phyloP scores from a whole-genome alignment of 1,140 invertebrate genomes.

The Eupristina koningsbergeri region DNA sequence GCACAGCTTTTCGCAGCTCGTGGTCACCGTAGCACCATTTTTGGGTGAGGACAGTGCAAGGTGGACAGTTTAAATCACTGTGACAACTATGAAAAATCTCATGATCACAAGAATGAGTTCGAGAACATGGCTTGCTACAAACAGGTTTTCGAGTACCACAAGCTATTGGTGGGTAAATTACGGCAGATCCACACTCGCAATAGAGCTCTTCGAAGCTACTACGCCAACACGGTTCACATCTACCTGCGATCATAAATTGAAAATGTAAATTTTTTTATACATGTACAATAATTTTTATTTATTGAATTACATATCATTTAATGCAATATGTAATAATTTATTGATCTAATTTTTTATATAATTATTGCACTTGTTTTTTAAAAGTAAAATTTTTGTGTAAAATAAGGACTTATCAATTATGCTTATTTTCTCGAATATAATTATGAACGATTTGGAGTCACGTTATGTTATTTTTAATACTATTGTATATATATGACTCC shows the following conservation, averaged over 20 bases:
- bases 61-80: slow-evolving; percentile 84
- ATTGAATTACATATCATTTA: no score
- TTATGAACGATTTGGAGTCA: no score
- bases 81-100: slow-evolving; percentile 86
- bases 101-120: slow-evolving; percentile 87
- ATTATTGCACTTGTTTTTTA: no score
- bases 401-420: no score
- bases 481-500: no score
- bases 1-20: slow-evolving; percentile 89
- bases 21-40: slow-evolving; percentile 92
- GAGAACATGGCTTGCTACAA: slow-evolving; percentile 85
- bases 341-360: no score
- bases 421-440: no score
- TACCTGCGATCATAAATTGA: slow-evolving; percentile 59
- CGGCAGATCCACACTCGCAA: slow-evolving; percentile 91
- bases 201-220: slow-evolving; percentile 93
- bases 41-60: slow-evolving; percentile 90
- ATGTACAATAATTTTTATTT: no score
- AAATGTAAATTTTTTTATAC: background rate
- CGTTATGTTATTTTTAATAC: no score
- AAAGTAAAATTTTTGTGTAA: no score
- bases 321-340: no score
- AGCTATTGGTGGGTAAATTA: slow-evolving; percentile 90
- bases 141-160: slow-evolving; percentile 90
- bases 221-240: slow-evolving; percentile 87